Conservation (phyloP, 2,797 vertebrate genomes). For the Urocyon cinereoargenteus region DNA sequence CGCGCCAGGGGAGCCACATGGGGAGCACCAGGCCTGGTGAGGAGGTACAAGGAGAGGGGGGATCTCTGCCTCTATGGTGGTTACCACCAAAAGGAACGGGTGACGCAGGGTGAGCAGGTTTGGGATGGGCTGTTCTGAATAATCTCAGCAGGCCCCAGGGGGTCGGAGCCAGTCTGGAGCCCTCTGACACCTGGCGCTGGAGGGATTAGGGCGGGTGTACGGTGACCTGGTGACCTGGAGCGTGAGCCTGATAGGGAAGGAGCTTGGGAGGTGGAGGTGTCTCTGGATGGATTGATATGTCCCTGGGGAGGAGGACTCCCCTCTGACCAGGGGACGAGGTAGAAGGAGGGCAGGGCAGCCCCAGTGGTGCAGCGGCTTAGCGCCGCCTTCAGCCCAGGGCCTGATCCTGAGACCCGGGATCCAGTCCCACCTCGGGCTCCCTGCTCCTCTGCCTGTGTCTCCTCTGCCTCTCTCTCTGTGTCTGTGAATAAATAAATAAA, state of each 20-base stretch:
- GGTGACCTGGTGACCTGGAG: background rate
- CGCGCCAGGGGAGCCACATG: rapidly evolving
- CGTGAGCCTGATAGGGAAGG: background rate
- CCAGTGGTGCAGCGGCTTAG: too few species aligned
- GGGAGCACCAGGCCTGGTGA: rapidly evolving
- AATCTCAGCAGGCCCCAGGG: background rate
- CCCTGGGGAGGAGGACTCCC: background rate
- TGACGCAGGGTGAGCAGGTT: background rate
- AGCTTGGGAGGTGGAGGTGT: background rate
- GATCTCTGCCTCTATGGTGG: rapidly evolving
- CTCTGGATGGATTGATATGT: background rate
- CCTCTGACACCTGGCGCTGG: too few species aligned
- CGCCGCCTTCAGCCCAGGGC: too few species aligned
- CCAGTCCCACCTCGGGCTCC: too few species aligned
- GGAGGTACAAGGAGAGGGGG: background rate
- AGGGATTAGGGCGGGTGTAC: background rate
- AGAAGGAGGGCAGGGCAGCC: too few species aligned
- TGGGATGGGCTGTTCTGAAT: background rate
- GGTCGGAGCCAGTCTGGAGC: background rate
- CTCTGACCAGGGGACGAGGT: rapidly evolving
- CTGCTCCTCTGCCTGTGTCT: too few species aligned
- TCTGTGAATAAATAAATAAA: too few species aligned
- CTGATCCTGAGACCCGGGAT: too few species aligned
- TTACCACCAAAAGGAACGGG: background rate
- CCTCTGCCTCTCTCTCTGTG: too few species aligned